Evolutionary conservation across 2,888 invertebrate genomes (phyloP), one percentile per base, ranked within the genome.

Genomic region (Allacma fusca): DNA sequence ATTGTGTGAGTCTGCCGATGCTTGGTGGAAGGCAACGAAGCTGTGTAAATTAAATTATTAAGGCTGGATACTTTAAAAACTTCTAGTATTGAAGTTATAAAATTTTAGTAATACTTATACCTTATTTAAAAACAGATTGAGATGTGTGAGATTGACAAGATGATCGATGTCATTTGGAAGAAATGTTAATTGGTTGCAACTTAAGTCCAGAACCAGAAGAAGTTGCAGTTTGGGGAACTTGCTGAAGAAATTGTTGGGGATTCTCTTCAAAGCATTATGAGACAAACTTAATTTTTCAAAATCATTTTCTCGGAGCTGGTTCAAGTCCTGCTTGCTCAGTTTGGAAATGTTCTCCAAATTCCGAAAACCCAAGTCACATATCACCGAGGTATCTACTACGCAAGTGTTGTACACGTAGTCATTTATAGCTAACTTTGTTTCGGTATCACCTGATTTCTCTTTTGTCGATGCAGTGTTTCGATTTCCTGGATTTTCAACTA

Each of bases 101-200:
- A 59, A 59, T n/a, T n/a, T n/a, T n/a, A n/a, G n/a, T n/a, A n/a
- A n/a, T n/a, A 34, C 29, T 28, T 1, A 21, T 68, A 68, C 68
- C n/a, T 68, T 68, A 19, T 68, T 68, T 9, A 68, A 28, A 23
- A 68, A 68, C 12, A 68, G 34, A 21, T 68, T 68, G 16, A 68
- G 29, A 68, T 68, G 68, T 16, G 68, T 68, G 12, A 68, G 23
- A 68, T 68, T 68, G 68, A 68, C 68, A 23, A 68, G 68, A 34
- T 19, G 28, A 28, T 68, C 68, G 21, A 68, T 2, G 9, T 68
- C 68, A 68, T 68, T 68, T 19, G 68, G 68, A 16, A 68, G 34
- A 34, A 28, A n/a, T 19, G 29, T 34, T 7, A 68, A n/a, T 19
- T 68, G 68, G n/a, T 68, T 68, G 29, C 68, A 68, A n/a, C 68